Conservation (phyloP, 2,797 vertebrate species). For the Tinamus major region DNA sequence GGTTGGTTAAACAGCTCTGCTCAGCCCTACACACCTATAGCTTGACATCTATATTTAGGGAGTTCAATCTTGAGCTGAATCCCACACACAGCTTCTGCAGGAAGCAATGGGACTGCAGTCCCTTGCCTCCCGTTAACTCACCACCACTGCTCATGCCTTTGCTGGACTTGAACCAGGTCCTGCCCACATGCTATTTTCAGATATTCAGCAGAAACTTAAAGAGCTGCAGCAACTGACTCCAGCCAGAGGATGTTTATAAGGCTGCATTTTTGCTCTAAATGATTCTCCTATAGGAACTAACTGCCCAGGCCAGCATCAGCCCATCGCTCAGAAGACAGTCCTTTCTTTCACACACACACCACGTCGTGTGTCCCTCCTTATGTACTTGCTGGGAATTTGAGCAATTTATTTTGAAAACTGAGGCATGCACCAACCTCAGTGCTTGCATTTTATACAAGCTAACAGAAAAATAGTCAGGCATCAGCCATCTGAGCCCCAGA, state of each 20-base stretch:
- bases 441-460: not conserved
- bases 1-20: not conserved
- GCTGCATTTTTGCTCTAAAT: not conserved
- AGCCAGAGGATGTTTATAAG: not conserved
- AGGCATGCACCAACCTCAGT: not conserved
- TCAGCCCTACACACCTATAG: not conserved
- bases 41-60: not conserved
- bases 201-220: not conserved
- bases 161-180: not conserved
- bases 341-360: not conserved
- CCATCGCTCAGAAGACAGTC: not conserved
- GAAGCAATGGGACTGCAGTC: not conserved
- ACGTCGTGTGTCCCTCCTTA: not conserved
- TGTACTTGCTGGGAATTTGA: not conserved
- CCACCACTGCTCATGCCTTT: not conserved
- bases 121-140: not conserved
- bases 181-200: not conserved
- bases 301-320: not conserved
- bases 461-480: not conserved
- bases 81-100: not conserved
- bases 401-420: constrained; percentile 14
- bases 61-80: not conserved
- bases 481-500: not conserved
- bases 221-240: not conserved
- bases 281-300: not conserved